A percentile compares a stretch with the other conserved stretches of the same genome.
Evolutionary conservation across 2,113 vertebrate genomes (phyloP).

Genomic region (Camelus bactrianus): DNA sequence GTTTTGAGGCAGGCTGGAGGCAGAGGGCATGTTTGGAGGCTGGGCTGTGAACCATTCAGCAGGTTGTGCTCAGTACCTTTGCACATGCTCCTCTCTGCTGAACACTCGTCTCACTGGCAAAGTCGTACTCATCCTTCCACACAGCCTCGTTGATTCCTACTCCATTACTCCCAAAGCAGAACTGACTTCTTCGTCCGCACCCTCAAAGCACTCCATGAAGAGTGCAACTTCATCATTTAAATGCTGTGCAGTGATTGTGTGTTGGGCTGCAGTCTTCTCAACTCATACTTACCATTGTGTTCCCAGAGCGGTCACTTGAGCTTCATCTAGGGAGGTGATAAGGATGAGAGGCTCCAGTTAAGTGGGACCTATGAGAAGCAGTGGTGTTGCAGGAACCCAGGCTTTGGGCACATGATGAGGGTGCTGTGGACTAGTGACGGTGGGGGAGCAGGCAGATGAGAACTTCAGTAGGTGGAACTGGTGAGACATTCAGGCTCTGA

Average conservation of each 20-base stretch:
- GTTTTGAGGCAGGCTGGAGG: background rate
- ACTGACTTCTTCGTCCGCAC: background rate
- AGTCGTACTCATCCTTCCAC: background rate
- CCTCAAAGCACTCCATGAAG: background rate
- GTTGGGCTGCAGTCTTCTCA: background rate
- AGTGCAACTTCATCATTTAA: background rate
- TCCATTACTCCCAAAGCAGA: background rate
- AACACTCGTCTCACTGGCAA: background rate
- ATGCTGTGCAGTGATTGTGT: background rate
- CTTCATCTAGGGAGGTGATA: background rate
- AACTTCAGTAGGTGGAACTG: background rate
- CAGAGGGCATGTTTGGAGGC: background rate
- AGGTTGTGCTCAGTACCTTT: background rate
- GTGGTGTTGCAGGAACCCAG: background rate
- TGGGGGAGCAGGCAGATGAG: background rate
- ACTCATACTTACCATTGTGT: conserved; percentile 12
- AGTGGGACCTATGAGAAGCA: background rate
- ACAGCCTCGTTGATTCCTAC: background rate
- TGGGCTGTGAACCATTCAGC: background rate
- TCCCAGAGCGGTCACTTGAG: background rate
- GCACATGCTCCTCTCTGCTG: background rate
- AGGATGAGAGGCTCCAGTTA: background rate
- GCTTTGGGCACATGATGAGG: background rate
- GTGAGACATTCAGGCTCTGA: background rate
- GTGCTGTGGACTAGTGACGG: background rate